These are phyloP conservation scores for Candoia aspera DNA, from an alignment of 2,113 vertebrate genomes.

Conservation along the genomic window DNA sequence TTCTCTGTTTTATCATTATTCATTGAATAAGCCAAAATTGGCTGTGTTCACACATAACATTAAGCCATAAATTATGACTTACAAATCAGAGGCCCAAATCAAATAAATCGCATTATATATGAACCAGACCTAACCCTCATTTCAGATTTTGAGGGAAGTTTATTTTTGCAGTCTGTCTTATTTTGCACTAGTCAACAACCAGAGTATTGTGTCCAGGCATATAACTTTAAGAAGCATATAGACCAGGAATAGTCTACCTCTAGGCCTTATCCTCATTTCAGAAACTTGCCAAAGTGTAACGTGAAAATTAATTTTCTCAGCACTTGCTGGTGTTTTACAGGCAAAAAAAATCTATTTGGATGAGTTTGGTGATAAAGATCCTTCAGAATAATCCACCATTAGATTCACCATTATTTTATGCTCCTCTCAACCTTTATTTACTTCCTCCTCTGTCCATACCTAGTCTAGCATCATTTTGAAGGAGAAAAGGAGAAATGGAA, in stretches of 20 bases:
- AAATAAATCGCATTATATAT: neutral
- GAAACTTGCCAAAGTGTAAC: neutral
- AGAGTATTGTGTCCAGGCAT: neutral
- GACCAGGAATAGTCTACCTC: neutral
- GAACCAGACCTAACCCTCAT: neutral
- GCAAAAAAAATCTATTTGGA: too few species aligned
- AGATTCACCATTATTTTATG: neutral
- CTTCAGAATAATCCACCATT: too few species aligned
- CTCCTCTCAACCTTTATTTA: neutral
- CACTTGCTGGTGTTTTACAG: too few species aligned
- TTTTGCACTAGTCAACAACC: neutral
- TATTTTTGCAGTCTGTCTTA: neutral
- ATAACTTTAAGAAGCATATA: neutral
- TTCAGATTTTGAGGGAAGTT: neutral
- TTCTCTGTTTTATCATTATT: neutral
- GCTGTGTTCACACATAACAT: neutral
- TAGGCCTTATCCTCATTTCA: neutral
- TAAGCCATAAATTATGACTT: neutral
- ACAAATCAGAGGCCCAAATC: neutral
- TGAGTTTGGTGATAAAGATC: too few species aligned
- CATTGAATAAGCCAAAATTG: neutral
- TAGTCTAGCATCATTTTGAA: neutral
- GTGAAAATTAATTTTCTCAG: too few species aligned
- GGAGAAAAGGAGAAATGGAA: neutral
- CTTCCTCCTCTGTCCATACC: neutral